Evolutionary conservation across 92 coral and sea anemone species (phyloP).

Genomic region (Umimayanthus chanpuru): DNA sequence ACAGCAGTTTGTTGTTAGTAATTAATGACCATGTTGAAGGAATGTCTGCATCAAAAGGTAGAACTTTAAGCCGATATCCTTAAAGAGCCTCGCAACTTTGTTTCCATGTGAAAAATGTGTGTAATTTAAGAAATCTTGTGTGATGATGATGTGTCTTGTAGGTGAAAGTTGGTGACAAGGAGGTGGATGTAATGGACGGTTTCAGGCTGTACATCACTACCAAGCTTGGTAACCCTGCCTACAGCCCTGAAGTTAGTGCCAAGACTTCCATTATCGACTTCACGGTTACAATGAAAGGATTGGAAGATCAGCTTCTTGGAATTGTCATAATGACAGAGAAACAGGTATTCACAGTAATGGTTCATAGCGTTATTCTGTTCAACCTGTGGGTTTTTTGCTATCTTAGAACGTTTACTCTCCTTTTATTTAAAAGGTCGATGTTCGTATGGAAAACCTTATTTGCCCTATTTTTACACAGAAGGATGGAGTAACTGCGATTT

Average conservation of each 20-base stretch:
- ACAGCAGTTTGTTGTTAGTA: too few species aligned
- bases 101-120: not conserved
- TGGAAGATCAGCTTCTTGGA: slow-evolving; percentile 99
- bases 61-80: too few species aligned
- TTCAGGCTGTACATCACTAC: slow-evolving; percentile 94
- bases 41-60: too few species aligned
- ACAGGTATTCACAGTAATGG: slow-evolving; percentile 65
- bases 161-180: slow-evolving; percentile 99
- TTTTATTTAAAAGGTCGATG: too few species aligned
- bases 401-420: not conserved
- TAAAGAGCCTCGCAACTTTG: too few species aligned
- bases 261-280: slow-evolving; percentile 98
- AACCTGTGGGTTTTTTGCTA: not conserved
- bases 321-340: slow-evolving; percentile 96
- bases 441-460: too few species aligned
- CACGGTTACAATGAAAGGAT: slow-evolving; percentile 99
- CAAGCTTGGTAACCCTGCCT: slow-evolving; percentile 99
- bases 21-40: too few species aligned
- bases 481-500: too few species aligned
- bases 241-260: slow-evolving; percentile 99
- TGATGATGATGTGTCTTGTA: slow-evolving; percentile 27
- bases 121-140: not conserved
- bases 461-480: too few species aligned
- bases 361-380: not conserved
- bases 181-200: slow-evolving; percentile 95